Evolutionary conservation across 1,140 invertebrate species (phyloP).

Genomic region (Drosophila guanche): DNA sequence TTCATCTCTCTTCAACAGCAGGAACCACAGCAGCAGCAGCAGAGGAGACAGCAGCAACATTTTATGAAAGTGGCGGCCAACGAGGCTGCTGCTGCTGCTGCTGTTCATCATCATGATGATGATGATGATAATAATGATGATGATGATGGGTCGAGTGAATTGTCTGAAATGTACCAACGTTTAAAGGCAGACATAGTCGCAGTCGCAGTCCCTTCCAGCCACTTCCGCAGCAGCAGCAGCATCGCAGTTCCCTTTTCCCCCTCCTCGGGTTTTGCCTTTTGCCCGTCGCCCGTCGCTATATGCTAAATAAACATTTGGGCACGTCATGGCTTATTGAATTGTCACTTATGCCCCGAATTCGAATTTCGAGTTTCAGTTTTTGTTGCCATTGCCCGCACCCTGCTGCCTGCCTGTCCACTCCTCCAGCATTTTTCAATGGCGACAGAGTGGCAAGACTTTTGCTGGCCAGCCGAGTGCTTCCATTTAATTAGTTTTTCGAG

Average conservation of each 20-base stretch:
- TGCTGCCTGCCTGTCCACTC: constrained; percentile 3
- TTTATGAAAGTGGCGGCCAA: constrained; percentile 71
- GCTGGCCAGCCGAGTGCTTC: constrained; percentile 69
- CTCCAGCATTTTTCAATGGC: constrained; percentile 54
- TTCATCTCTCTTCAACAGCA: constrained; percentile 65
- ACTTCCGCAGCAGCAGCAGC: constrained; percentile 48
- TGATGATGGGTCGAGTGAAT: constrained; percentile 63
- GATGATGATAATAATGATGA: constrained; percentile 22
- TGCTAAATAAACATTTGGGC: constrained; percentile 82
- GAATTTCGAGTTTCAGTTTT: constrained; percentile 48
- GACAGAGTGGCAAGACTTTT: constrained; percentile 31
- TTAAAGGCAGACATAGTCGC: constrained; percentile 65
- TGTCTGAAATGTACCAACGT: constrained; percentile 75
- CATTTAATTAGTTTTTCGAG: constrained; percentile 78
- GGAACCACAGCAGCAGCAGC: constrained; percentile 33
- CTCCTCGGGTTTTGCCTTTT: constrained; percentile 2
- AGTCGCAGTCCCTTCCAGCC: constrained; percentile 7
- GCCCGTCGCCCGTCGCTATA: constrained; percentile 75
- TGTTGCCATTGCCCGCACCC: constrained; percentile 46
- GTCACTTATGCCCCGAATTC: constrained; percentile 80
- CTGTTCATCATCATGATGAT: constrained; percentile 9
- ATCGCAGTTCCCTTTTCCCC: constrained; percentile 12
- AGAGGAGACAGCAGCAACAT: constrained; percentile 50
- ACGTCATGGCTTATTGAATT: constrained; percentile 83
- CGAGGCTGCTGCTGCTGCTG: constrained; percentile 26